A percentile compares a stretch with the other conserved stretches of the same genome.
Evolutionary conservation across 1,140 invertebrate species (phyloP).

Genomic region (Steinernema khuongi): DNA sequence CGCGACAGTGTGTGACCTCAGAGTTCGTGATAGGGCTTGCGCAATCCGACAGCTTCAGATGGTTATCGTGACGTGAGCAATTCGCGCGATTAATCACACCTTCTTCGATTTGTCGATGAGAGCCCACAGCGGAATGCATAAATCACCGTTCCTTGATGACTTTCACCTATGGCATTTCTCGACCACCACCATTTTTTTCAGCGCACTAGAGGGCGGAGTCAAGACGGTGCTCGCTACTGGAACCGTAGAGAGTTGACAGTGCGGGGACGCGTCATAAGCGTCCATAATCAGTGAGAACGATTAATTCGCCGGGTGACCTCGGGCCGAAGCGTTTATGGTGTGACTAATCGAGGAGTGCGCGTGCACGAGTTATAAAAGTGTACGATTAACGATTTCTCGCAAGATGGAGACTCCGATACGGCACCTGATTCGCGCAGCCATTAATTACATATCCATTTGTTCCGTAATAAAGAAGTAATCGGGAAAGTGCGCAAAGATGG

Average conservation of each 20-base stretch:
- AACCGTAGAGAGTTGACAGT: background rate
- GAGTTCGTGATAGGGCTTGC: background rate
- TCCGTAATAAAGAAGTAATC: slow-evolving; percentile 14
- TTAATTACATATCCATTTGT: slow-evolving; percentile 15
- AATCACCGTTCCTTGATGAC: slow-evolving; percentile 5
- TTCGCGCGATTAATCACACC: slow-evolving; percentile 14
- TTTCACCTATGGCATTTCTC: slow-evolving; percentile 15
- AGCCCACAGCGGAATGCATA: background rate
- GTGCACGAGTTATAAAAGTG: slow-evolving; percentile 7
- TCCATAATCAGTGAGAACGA: background rate
- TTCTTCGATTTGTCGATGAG: background rate
- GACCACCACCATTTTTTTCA: slow-evolving; percentile 9
- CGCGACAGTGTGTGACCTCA: slow-evolving; percentile 2
- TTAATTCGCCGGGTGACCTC: background rate
- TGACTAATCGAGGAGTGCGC: slow-evolving; percentile 3
- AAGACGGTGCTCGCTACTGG: background rate
- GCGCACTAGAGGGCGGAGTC: too few relatives aligned
- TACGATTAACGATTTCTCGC: slow-evolving; percentile 9
- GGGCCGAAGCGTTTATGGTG: slow-evolving; percentile 12
- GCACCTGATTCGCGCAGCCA: background rate
- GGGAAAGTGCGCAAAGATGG: background rate
- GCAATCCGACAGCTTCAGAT: background rate
- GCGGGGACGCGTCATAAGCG: background rate
- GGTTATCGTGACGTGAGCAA: background rate
- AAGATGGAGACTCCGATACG: slow-evolving; percentile 9